These are phyloP conservation scores for Triops cancriformis DNA, from an alignment of 1,140 invertebrate genomes.

Conservation along the genomic window DNA sequence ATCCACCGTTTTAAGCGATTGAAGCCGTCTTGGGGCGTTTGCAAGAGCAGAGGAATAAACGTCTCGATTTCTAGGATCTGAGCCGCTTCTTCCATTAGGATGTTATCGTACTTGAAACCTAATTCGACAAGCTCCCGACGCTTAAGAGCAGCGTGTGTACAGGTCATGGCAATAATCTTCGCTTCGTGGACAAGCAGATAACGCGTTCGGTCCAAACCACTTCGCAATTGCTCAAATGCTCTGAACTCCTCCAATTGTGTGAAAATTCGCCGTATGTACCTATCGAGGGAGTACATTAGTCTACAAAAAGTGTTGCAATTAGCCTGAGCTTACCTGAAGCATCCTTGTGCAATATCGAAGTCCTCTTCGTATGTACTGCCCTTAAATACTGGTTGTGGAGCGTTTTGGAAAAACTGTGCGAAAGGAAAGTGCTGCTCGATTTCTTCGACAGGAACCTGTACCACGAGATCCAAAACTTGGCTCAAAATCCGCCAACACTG, in stretches of 20 bases:
- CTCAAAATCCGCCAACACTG: not conserved
- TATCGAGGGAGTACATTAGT: constrained; percentile 34
- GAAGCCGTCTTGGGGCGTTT: constrained; percentile 92
- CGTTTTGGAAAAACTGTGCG: constrained; percentile 79
- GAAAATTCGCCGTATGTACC: constrained; percentile 92
- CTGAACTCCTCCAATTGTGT: constrained; percentile 95
- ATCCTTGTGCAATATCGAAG: constrained; percentile 82
- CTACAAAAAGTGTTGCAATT: constrained; percentile 6
- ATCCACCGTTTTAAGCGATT: constrained; percentile 98
- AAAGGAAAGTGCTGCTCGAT: constrained; percentile 79
- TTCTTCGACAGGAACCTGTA: constrained; percentile 37
- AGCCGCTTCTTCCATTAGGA: constrained; percentile 98
- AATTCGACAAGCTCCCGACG: constrained; percentile 91
- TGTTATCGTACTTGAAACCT: constrained; percentile 82
- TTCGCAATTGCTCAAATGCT: constrained; percentile 88
- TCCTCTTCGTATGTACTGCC: constrained; percentile 71
- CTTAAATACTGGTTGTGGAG: constrained; percentile 86
- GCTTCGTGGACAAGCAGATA: constrained; percentile 97
- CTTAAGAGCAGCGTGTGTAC: constrained; percentile 97
- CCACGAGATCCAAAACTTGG: not conserved
- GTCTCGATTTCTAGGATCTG: constrained; percentile 99
- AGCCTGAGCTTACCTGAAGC: constrained; percentile 57
- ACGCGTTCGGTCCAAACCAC: constrained; percentile 87
- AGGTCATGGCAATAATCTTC: constrained; percentile 99
- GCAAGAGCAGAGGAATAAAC: constrained; percentile 93